phyloP scores from a whole-genome alignment of 2,888 invertebrate genomes.

The Eremobia ochroleuca region DNA sequence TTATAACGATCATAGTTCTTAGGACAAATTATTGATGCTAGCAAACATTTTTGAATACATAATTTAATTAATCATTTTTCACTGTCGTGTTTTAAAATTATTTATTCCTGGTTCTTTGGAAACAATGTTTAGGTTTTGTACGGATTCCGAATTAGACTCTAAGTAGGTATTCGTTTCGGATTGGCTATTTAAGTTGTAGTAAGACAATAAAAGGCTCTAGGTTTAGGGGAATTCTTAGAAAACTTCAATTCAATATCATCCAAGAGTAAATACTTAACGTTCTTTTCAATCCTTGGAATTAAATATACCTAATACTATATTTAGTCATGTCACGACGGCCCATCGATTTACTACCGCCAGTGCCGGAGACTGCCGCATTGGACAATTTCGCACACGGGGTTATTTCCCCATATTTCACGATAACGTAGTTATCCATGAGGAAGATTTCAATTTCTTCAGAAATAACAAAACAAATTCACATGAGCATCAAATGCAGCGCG shows the following conservation, averaged over 20 bases:
- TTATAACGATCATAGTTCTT: background rate
- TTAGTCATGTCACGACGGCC: conserved; percentile 40
- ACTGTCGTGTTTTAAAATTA: background rate
- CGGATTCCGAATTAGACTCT: background rate
- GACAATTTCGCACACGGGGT: conserved; percentile 60
- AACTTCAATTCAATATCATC: conserved; percentile 1
- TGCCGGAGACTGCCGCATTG: conserved; percentile 55
- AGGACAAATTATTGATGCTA: background rate
- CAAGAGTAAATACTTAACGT: conserved; percentile 3
- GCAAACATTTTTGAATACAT: conserved; percentile 1
- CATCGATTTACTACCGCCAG: conserved; percentile 56
- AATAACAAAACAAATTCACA: conserved; percentile 84
- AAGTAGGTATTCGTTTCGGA: conserved; percentile 1
- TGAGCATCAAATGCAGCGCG: conserved; percentile 83
- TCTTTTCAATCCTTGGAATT: conserved; percentile 1
- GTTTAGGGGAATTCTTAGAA: background rate
- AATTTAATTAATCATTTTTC: background rate
- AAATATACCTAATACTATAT: conserved; percentile 35
- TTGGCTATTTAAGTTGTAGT: background rate
- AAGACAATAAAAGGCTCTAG: background rate
- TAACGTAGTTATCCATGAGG: conserved; percentile 72
- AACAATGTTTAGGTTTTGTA: background rate
- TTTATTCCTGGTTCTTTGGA: background rate
- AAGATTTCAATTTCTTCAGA: conserved; percentile 80
- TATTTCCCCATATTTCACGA: conserved; percentile 66